Evolutionary conservation across 2,113 vertebrate genomes (phyloP).

Genomic region (Hiodon tergisus): DNA sequence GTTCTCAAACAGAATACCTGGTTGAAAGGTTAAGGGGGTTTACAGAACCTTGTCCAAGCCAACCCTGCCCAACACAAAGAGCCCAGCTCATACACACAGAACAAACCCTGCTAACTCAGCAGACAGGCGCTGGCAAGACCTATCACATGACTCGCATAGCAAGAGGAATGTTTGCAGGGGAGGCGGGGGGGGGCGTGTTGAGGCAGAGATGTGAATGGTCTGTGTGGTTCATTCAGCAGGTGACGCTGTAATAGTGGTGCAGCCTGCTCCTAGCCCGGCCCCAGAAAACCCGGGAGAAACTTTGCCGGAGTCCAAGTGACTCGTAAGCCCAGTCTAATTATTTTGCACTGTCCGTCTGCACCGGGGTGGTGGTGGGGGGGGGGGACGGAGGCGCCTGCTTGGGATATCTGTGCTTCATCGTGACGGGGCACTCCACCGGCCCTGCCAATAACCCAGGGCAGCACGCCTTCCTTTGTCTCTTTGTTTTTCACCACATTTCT

Average conservation of each 20-base stretch:
- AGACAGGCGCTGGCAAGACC: no score
- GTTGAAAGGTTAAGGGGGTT: no score
- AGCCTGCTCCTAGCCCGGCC: conserved; percentile 51
- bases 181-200: no score
- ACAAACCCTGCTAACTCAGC: no score
- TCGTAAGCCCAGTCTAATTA: conserved; percentile 53
- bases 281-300: conserved; percentile 52
- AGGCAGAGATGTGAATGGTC: not conserved
- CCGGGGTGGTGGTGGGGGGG: not conserved
- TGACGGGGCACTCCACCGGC: not conserved
- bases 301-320: conserved; percentile 61
- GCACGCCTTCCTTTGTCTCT: not conserved
- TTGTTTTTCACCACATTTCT: not conserved
- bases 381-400: not conserved
- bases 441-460: no score
- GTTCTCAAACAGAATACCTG: no score
- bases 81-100: no score
- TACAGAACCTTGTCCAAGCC: no score
- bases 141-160: no score
- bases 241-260: conserved; percentile 59
- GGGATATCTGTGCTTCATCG: no score
- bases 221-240: conserved; percentile 51
- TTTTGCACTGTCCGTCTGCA: not conserved
- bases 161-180: no score
- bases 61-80: no score